Percentiles rank a stretch among this genome's conserved stretches.
phyloP scores from a whole-genome alignment of 2,888 invertebrate species.

The Morpho helenor region DNA sequence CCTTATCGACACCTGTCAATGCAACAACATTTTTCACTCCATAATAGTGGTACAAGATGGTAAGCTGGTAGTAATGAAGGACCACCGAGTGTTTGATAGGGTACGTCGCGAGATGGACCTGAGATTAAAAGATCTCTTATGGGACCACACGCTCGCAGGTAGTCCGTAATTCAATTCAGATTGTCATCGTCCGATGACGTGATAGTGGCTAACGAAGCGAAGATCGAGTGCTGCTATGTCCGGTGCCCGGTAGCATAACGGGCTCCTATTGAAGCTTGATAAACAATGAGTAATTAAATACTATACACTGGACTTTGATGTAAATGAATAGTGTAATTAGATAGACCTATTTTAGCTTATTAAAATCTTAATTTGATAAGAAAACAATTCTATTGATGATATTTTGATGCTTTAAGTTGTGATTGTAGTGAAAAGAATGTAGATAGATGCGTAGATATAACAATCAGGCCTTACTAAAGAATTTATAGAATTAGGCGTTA shows the following conservation, averaged over 20 bases:
- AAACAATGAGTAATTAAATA: slow-evolving; percentile 13
- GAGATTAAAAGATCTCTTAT: slow-evolving; percentile 67
- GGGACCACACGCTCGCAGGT: slow-evolving; percentile 76
- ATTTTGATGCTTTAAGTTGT: no score
- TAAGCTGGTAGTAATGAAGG: slow-evolving; percentile 67
- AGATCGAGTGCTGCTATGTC: slow-evolving; percentile 41
- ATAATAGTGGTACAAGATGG: slow-evolving; percentile 58
- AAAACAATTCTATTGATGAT: no score
- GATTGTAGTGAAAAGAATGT: no score
- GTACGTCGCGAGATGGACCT: slow-evolving; percentile 67
- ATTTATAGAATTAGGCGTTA: no score
- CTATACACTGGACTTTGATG: background rate
- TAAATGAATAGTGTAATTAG: no score
- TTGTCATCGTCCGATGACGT: slow-evolving; percentile 76
- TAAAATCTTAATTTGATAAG: no score
- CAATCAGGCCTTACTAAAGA: no score
- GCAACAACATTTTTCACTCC: slow-evolving; percentile 69
- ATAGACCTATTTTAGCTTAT: no score
- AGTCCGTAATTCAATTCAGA: slow-evolving; percentile 76
- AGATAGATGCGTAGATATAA: no score
- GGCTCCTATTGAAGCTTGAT: slow-evolving; percentile 34
- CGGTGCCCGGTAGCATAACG: slow-evolving; percentile 60
- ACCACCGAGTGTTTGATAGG: slow-evolving; percentile 69
- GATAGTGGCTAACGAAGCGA: slow-evolving; percentile 74
- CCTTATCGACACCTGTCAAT: slow-evolving; percentile 73